Evolutionary conservation across 2,888 invertebrate species (phyloP).

Genomic region (Heteromurus nitidus): DNA sequence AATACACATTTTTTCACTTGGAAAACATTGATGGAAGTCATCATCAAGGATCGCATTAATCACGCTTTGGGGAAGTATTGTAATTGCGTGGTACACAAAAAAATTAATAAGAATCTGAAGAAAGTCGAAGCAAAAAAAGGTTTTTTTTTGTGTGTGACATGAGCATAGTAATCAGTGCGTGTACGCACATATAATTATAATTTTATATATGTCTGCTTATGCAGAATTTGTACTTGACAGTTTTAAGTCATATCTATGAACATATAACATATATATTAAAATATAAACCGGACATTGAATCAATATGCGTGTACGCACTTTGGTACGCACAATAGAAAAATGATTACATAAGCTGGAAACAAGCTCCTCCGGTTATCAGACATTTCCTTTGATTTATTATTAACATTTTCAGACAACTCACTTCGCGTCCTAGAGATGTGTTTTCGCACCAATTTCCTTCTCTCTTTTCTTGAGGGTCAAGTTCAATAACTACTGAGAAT

Average conservation of each 20-base stretch:
- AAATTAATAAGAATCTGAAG: neutral
- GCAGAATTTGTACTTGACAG: neutral
- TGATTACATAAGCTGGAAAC: constrained; percentile 48
- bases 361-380: constrained; percentile 30
- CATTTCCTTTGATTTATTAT: constrained; percentile 48
- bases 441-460: constrained; percentile 49
- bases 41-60: constrained; percentile 19
- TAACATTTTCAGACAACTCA: constrained; percentile 39
- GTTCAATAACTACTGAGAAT: constrained; percentile 35
- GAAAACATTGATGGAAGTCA: no score
- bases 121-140: neutral
- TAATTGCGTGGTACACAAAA: neutral
- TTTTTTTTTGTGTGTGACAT: neutral
- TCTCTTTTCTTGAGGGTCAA: constrained; percentile 51
- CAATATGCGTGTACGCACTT: no score
- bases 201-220: no score
- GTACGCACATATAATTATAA: no score
- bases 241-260: no score
- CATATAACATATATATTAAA: no score
- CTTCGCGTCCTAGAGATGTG: constrained; percentile 26
- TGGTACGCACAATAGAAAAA: no score
- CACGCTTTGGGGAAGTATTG: neutral
- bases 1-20: no score
- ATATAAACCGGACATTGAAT: no score
- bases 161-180: neutral